phyloP scores from a whole-genome alignment of 1,140 invertebrate genomes.

The Drosophila insularis region DNA sequence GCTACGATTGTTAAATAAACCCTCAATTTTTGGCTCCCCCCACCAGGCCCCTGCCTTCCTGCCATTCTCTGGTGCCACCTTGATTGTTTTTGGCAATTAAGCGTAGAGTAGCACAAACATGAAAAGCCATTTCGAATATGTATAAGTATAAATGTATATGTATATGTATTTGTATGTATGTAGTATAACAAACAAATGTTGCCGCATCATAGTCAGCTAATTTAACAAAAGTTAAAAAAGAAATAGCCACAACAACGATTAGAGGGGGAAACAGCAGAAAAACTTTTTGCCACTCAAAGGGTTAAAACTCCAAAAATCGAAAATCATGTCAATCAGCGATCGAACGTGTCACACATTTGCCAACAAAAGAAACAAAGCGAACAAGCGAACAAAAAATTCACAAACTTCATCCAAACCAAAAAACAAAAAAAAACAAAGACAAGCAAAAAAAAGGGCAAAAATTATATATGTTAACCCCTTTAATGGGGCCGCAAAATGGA shows the following conservation, averaged over 20 bases:
- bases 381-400: neutral
- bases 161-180: neutral
- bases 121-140: constrained; percentile 31
- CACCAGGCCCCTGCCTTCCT: neutral
- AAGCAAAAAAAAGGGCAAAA: neutral
- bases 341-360: constrained; percentile 73
- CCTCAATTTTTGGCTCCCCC: neutral
- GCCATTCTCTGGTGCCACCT: neutral
- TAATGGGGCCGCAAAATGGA: constrained; percentile 47
- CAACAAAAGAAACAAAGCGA: neutral
- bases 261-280: constrained; percentile 15
- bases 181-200: constrained; percentile 49
- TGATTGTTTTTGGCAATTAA: constrained; percentile 59
- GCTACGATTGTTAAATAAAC: constrained; percentile 37
- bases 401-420: constrained; percentile 5
- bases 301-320: constrained; percentile 5
- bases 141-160: constrained; percentile 36
- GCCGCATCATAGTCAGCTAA: constrained; percentile 63
- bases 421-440: constrained; percentile 6
- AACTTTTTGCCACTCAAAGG: neutral
- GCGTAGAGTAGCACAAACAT: constrained; percentile 41
- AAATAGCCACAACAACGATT: constrained; percentile 27
- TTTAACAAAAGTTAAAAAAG: constrained; percentile 45
- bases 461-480: constrained; percentile 61
- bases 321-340: constrained; percentile 65